phyloP scores from a whole-genome alignment of 1,140 invertebrate genomes.

The Phortica variegata region DNA sequence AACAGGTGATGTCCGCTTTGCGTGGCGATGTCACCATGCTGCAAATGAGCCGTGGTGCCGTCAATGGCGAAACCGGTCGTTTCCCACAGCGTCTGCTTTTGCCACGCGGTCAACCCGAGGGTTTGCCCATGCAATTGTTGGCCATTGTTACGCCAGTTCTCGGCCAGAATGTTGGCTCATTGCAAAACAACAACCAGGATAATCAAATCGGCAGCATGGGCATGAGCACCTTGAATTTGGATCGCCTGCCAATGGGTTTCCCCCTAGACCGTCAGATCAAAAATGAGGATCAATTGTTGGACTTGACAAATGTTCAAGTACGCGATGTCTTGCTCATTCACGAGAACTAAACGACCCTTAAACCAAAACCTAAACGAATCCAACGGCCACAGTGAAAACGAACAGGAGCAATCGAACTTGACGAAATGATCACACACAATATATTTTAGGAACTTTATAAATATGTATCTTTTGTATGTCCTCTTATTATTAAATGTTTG shows the following conservation, averaged over 20 bases:
- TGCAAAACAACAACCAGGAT: background rate
- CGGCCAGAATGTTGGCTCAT: constrained; percentile 8
- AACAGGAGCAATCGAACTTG: background rate
- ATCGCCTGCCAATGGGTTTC: constrained; percentile 44
- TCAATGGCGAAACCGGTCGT: constrained; percentile 60
- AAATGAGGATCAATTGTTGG: constrained; percentile 37
- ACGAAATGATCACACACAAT: too few species aligned
- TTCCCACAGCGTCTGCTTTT: constrained; percentile 64
- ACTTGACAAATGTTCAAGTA: constrained; percentile 42
- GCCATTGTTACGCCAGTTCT: constrained; percentile 57
- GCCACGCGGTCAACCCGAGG: constrained; percentile 63
- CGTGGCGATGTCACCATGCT: constrained; percentile 48
- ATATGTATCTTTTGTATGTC: constrained; percentile 2
- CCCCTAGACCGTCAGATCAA: constrained; percentile 56
- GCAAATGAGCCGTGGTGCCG: constrained; percentile 34
- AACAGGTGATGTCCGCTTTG: constrained; percentile 60
- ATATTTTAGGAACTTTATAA: too few species aligned
- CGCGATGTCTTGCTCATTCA: constrained; percentile 49
- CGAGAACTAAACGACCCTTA: constrained; percentile 12
- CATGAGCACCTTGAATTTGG: constrained; percentile 22
- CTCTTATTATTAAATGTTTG: constrained; percentile 22
- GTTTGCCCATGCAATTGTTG: constrained; percentile 65
- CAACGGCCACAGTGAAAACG: background rate
- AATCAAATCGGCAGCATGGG: constrained; percentile 18
- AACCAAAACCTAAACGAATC: constrained; percentile 18